Base-by-base conservation (phyloP, 2,888 invertebrate genomes). In the Tinea pellionella region DNA sequence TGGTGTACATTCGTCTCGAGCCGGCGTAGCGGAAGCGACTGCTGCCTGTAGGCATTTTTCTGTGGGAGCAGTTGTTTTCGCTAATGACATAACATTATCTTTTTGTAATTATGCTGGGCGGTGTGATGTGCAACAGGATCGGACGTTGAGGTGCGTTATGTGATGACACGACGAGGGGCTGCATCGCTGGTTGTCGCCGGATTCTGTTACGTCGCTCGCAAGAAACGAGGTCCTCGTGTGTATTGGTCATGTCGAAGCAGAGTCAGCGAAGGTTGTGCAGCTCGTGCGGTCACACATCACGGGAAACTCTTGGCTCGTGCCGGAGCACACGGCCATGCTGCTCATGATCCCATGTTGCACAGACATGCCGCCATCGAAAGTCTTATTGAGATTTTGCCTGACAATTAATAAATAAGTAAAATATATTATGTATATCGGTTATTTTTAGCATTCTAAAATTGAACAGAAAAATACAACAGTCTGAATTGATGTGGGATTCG, bases 81-180 rank as follows among this genome's bases (percentile, higher is more conserved):
- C n/a, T n/a, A n/a, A n/a, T n/a, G n/a, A n/a, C n/a, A n/a, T 24
- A 24, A 24, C 24, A 24, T 6, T 24, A 24, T 24, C 6, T 24
- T 3, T 24, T 37, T 37, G 9, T 37, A 37, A 37, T 37, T 37
- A 12, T 37, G 37, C 9, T 37, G 37, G n/a, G 37, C 37, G 37
- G 3, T 2, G n/a, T 37, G 53, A 18, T 53, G 8, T 53, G 53
- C 15, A 53, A 53, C 12, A 53, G 53, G 53, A 53, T 19, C 53
- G 9, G 18, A 18, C 11, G n/a, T 9, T 1, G 53, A 18, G 24
- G 53, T 24, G 53, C 19, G n/a, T 6, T 88, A 85, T 69, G 72
- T 82, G 62, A 75, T 84, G 70, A 88, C 88, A 32, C 74, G 78
- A 60, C 79, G 86, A 15, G 88, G 88, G 11, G 86, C 85, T 30